Percentiles rank a stretch among this genome's conserved stretches.
These are phyloP conservation scores for Palythoa grandis DNA, from an alignment of 92 coral and sea anemone genomes.

Conservation along the genomic window DNA sequence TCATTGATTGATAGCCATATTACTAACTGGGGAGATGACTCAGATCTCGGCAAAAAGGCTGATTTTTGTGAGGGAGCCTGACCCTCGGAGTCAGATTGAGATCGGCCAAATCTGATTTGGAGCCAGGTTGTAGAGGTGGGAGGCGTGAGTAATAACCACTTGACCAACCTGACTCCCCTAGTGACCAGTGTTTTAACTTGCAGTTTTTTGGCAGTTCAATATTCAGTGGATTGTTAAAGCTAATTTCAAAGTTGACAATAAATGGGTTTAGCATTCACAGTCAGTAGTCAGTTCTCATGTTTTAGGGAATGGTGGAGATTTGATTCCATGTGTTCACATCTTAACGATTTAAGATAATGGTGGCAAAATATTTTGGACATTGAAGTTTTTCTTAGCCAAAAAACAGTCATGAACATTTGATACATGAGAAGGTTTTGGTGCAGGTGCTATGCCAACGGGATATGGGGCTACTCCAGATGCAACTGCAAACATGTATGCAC, in stretches of 20 bases:
- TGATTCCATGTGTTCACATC: not conserved
- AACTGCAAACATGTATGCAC: conserved; percentile 39
- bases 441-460: conserved; percentile 27
- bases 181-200: no score
- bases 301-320: not conserved
- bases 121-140: no score
- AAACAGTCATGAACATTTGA: not conserved
- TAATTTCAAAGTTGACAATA: not conserved
- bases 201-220: no score
- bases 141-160: no score
- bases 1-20: no score
- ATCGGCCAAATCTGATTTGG: no score
- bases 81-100: no score
- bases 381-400: not conserved
- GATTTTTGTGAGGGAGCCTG: no score
- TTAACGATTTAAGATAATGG: not conserved
- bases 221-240: not conserved
- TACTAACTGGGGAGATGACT: no score
- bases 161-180: no score
- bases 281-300: not conserved
- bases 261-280: not conserved
- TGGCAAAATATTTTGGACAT: not conserved
- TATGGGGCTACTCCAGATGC: conserved; percentile 43
- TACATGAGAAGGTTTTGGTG: conserved; percentile 13
- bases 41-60: no score